phyloP scores from a whole-genome alignment of 2,113 vertebrate species.

The Toxostoma redivivum region DNA sequence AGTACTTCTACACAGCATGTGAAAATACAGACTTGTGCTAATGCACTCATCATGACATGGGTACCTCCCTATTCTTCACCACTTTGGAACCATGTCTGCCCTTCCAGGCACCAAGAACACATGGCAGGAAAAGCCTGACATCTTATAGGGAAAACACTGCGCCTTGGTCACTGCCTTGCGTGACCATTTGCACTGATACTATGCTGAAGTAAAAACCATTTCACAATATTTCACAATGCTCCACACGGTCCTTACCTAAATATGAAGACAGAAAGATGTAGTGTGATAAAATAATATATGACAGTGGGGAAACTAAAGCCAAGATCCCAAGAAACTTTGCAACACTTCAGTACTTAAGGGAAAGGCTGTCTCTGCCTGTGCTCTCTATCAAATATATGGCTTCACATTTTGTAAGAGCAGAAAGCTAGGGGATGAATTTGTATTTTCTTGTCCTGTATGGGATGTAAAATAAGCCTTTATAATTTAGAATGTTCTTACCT shows the following conservation, averaged over 20 bases:
- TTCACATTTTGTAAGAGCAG: background rate
- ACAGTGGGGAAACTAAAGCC: rapidly evolving
- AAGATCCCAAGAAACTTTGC: rapidly evolving
- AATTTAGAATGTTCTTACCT: background rate
- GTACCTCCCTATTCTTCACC: background rate
- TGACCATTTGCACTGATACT: background rate
- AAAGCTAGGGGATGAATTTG: background rate
- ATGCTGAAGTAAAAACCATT: background rate
- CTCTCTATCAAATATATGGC: background rate
- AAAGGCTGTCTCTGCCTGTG: background rate
- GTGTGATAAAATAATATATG: background rate
- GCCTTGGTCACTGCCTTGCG: background rate
- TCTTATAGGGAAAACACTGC: background rate
- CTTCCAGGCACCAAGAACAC: background rate
- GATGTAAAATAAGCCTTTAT: background rate
- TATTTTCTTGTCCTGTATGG: rapidly evolving
- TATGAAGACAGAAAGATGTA: background rate
- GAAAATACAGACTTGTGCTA: background rate
- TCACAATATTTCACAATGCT: background rate
- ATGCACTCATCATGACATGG: background rate
- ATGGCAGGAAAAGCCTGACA: background rate
- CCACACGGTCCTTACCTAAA: background rate
- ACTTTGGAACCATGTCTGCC: background rate
- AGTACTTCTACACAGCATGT: background rate
- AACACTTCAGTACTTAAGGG: background rate